Evolutionary conservation across 1,140 invertebrate genomes (phyloP).

Genomic region (Lasaia peninsularis): DNA sequence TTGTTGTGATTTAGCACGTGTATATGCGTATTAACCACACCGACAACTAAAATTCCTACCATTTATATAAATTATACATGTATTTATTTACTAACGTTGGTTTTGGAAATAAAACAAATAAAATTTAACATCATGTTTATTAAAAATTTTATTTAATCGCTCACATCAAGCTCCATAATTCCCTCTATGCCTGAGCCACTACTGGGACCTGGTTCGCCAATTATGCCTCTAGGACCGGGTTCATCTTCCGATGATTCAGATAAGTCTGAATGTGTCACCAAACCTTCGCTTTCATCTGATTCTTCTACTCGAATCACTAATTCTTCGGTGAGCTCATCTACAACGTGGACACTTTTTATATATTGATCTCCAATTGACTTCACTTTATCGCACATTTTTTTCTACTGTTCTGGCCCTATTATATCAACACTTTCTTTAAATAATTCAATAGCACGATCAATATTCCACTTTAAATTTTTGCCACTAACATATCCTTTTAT

Average conservation of each 20-base stretch:
- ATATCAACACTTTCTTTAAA: neutral
- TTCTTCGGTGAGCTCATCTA: slow-evolving; percentile 23
- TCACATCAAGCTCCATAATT: neutral
- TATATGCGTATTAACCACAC: neutral
- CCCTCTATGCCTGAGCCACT: neutral
- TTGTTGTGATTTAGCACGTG: too few relatives aligned
- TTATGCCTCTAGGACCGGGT: neutral
- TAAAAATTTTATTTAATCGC: neutral
- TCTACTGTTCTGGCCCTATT: slow-evolving; percentile 15
- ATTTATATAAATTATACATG: neutral
- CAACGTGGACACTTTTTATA: slow-evolving; percentile 21
- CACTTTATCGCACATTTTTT: slow-evolving; percentile 20
- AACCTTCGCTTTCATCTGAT: slow-evolving; percentile 5
- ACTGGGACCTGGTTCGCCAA: neutral
- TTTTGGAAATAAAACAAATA: neutral
- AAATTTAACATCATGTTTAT: neutral
- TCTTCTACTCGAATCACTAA: slow-evolving; percentile 15
- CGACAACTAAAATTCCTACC: neutral
- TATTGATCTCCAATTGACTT: slow-evolving; percentile 21
- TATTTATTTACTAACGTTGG: neutral
- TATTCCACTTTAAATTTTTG: neutral
- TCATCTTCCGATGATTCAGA: neutral
- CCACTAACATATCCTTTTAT: neutral
- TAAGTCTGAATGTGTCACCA: neutral
- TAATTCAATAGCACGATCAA: neutral